phyloP scores from a whole-genome alignment of 2,113 vertebrate genomes.

The Oncorhynchus keta region DNA sequence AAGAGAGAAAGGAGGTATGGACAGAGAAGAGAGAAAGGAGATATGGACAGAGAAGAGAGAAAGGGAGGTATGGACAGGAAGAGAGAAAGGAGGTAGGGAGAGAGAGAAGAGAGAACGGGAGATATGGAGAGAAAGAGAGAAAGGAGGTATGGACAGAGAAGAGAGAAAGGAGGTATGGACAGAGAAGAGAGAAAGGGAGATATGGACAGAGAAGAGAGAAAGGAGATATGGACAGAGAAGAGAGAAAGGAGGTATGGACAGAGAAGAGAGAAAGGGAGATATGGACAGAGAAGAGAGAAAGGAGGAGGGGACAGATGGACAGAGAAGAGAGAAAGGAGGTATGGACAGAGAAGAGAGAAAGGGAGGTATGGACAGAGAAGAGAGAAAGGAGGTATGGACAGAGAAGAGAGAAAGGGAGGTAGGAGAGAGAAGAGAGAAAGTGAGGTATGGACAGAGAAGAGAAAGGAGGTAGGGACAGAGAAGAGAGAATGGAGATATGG shows the following conservation, averaged over 20 bases:
- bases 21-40: not conserved
- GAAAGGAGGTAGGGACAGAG: not conserved
- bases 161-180: too few species aligned
- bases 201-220: too few species aligned
- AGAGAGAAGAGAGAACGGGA: constrained; percentile 9
- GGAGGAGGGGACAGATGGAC: too few species aligned
- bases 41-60: not conserved
- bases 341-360: not conserved
- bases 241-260: not conserved
- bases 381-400: too few species aligned
- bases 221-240: too few species aligned
- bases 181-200: too few species aligned
- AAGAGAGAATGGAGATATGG: not conserved
- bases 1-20: constrained; percentile 6
- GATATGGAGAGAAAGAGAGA: not conserved
- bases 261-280: constrained; percentile 13
- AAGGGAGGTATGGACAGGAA: not conserved
- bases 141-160: not conserved
- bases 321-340: constrained; percentile 10
- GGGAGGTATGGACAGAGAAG: too few species aligned
- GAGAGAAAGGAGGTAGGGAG: not conserved
- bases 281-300: constrained; percentile 7
- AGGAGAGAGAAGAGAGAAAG: too few species aligned
- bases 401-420: too few species aligned
- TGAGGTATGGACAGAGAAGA: not conserved